Base-by-base conservation (phyloP, 2,888 invertebrate genomes). In the Rhaphigaster nebulosa region DNA sequence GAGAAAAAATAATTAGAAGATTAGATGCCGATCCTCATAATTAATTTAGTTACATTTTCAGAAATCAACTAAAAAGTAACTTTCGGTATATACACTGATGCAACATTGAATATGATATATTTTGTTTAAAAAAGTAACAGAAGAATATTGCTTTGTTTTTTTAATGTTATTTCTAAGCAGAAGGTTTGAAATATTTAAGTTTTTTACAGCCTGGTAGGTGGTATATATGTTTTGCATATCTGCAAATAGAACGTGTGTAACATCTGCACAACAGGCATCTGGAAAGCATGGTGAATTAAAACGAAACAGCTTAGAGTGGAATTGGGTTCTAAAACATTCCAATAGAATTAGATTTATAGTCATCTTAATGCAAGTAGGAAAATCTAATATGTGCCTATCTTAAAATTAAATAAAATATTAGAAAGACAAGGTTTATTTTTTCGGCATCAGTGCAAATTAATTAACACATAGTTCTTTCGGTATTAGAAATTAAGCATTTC, bases 241-340 rank as follows among this genome's bases (percentile, higher is more conserved):
- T 76, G 70, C 70, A 76, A 76, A 76, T 76, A 76, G 70, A 76
- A 76, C 34, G 34, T 23, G 13, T n/a, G 70, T 20, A 38, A 76
- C 70, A 76, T 76, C 20, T 76, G 70, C 8, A 34, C 70, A 76
- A 23, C 34, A 38, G 70, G 8, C 70, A 38, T 76, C 34, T 6
- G 20, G 20, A 38, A 76, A 38, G 70, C 20, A 76, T 20, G 34
- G 38, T 38, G 8, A 6, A 76, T 20, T 34, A 20, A 23, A 38
- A 38, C 70, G 70, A 38, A 34, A 20, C 23, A 65, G 15, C 29
- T 10, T 60, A 10, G 65, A 29, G 65, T 29, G 18, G 65, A 65
- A 18, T 4, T 4, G 65, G 6, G 18, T n/a, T 65, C 15, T 60
- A 65, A 65, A 6, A n/a, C 29, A 10, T 65, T 65, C 15, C 29